phyloP scores from a whole-genome alignment of 53 echinoderm and acorn worm genomes.

The Henricia sp. region DNA sequence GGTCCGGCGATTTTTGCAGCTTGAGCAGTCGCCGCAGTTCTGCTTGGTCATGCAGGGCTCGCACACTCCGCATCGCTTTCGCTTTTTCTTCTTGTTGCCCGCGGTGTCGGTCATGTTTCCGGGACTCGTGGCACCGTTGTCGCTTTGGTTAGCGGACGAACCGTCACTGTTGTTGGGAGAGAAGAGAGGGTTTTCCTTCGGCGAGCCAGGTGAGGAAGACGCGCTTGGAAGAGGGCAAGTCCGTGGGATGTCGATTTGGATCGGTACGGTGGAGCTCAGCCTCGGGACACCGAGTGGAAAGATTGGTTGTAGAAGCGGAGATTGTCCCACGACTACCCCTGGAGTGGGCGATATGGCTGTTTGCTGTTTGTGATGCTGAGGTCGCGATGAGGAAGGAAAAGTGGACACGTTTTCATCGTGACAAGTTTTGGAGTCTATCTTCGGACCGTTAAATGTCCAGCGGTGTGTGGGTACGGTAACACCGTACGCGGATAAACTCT shows the following conservation, averaged over 20 bases:
- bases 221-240: constrained; percentile 34
- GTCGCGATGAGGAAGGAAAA: constrained; percentile 62
- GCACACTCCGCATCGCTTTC: constrained; percentile 94
- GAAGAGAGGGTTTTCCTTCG: constrained; percentile 68
- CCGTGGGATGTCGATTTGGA: constrained; percentile 56
- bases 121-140: constrained; percentile 83
- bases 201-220: constrained; percentile 68
- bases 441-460: constrained; percentile 52
- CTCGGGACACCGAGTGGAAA: constrained; percentile 33
- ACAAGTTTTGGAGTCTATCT: not conserved
- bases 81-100: constrained; percentile 90
- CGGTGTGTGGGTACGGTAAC: constrained; percentile 48
- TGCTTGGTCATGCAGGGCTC: constrained; percentile 95
- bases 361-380: constrained; percentile 25
- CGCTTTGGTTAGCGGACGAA: constrained; percentile 87
- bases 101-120: constrained; percentile 40
- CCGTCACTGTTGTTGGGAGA: constrained; percentile 78
- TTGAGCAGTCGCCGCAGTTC: constrained; percentile 98
- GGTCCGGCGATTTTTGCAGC: constrained; percentile 93
- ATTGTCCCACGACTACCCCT: not conserved
- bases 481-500: constrained; percentile 31
- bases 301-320: constrained; percentile 39
- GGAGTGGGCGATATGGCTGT: constrained; percentile 30
- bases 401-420: constrained; percentile 69
- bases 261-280: constrained; percentile 22